A percentile compares a stretch with the other conserved stretches of the same genome.
phyloP scores from a whole-genome alignment of 1,140 invertebrate species.

The Venustaconcha ellipsiformis region DNA sequence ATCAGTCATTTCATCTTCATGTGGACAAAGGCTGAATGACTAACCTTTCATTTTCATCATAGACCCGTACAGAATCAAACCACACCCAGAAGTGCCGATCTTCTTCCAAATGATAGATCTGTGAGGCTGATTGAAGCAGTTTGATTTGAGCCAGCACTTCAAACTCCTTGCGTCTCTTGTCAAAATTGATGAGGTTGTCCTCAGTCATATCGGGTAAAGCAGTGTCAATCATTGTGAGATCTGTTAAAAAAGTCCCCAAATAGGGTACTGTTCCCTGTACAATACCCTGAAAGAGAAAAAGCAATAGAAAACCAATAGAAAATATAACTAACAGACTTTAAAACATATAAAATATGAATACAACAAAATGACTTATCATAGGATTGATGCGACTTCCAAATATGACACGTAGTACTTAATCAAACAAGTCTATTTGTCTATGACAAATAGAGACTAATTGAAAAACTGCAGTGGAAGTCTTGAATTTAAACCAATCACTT shows the following conservation, averaged over 20 bases:
- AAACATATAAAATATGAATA: no score
- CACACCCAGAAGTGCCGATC: conserved; percentile 90
- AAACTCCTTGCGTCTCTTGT: conserved; percentile 98
- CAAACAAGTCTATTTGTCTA: no score
- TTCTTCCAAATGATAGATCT: conserved; percentile 89
- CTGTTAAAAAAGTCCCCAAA: conserved; percentile 97
- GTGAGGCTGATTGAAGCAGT: conserved; percentile 92
- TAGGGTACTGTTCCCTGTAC: conserved; percentile 96
- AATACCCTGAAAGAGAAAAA: conserved; percentile 59
- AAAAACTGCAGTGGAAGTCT: no score
- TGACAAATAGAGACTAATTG: no score
- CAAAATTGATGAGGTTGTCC: conserved; percentile 94
- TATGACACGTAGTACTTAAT: no score
- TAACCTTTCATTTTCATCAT: conserved; percentile 92
- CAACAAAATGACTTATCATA: no score
- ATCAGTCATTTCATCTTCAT: no score
- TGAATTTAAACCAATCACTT: no score
- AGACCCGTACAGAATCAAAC: conserved; percentile 90
- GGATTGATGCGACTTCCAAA: no score
- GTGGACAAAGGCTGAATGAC: neutral
- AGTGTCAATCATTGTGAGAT: conserved; percentile 98
- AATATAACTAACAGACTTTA: no score
- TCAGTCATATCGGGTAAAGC: conserved; percentile 85
- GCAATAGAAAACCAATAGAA: neutral
- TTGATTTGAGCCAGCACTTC: conserved; percentile 98